Percentiles rank a stretch among this genome's conserved stretches.
phyloP scores from a whole-genome alignment of 2,888 invertebrate species.

The Drosophila greeni region DNA sequence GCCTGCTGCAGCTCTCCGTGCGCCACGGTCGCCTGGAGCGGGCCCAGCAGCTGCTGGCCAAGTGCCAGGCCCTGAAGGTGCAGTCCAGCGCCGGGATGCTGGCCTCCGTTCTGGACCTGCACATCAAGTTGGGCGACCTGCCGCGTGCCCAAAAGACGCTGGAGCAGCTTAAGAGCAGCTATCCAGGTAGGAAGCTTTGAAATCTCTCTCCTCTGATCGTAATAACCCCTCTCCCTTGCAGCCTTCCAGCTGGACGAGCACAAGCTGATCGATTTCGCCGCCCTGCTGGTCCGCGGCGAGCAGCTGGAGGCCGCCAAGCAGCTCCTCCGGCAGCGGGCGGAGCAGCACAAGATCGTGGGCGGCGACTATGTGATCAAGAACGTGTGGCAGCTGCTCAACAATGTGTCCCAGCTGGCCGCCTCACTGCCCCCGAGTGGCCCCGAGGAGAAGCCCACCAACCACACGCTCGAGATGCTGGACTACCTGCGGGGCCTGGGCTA shows the following conservation, averaged over 20 bases:
- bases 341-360: slow-evolving; percentile 75
- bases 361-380: slow-evolving; percentile 81
- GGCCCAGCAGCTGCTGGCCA: slow-evolving; percentile 81
- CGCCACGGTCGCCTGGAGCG: slow-evolving; percentile 81
- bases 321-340: slow-evolving; percentile 80
- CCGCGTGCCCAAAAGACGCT: slow-evolving; percentile 81
- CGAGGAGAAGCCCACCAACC: slow-evolving; percentile 64
- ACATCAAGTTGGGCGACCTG: slow-evolving; percentile 81
- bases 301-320: slow-evolving; percentile 71
- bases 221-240: slow-evolving; percentile 26
- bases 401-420: slow-evolving; percentile 78
- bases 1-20: slow-evolving; percentile 82
- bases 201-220: rapidly evolving
- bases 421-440: background rate
- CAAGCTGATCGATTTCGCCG: slow-evolving; percentile 84
- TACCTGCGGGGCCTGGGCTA: slow-evolving; percentile 80
- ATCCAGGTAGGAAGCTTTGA: slow-evolving; percentile 76
- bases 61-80: slow-evolving; percentile 81
- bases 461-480: slow-evolving; percentile 80
- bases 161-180: slow-evolving; percentile 80
- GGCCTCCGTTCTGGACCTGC: slow-evolving; percentile 82
- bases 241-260: slow-evolving; percentile 83
- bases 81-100: slow-evolving; percentile 84
- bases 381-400: slow-evolving; percentile 82
- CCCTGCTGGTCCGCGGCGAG: slow-evolving; percentile 80